These are phyloP conservation scores for Chromoteleia sp. DNA, from an alignment of 2,888 invertebrate genomes.

Conservation along the genomic window DNA sequence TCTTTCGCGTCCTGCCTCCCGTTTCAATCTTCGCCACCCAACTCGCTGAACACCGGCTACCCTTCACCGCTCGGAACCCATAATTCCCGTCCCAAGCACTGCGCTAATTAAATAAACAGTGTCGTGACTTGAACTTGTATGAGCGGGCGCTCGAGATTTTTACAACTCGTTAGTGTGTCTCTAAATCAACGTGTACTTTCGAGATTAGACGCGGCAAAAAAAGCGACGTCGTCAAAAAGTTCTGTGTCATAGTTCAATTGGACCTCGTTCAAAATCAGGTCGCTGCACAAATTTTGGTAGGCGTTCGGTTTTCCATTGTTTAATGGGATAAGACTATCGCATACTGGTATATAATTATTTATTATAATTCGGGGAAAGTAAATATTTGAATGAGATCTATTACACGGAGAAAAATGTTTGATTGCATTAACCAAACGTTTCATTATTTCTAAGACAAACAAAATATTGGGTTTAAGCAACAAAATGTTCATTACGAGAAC, in stretches of 20 bases:
- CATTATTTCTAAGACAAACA: too few relatives aligned
- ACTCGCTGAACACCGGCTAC: constrained; percentile 58
- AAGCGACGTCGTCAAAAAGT: constrained; percentile 44
- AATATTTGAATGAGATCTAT: too few relatives aligned
- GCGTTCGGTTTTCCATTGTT: not conserved
- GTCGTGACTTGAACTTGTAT: constrained; percentile 67
- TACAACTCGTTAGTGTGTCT: constrained; percentile 64
- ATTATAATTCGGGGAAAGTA: not conserved
- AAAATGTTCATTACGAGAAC: too few relatives aligned
- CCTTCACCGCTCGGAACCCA: constrained; percentile 73
- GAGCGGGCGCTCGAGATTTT: constrained; percentile 61
- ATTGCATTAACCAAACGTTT: too few relatives aligned
- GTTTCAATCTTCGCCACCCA: constrained; percentile 70
- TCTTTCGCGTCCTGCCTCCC: constrained; percentile 61
- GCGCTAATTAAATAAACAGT: constrained; percentile 73
- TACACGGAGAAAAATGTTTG: too few relatives aligned
- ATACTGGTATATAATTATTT: too few relatives aligned
- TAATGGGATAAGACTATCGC: not conserved
- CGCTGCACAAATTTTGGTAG: not conserved
- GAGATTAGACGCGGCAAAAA: constrained; percentile 48
- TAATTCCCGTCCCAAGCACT: constrained; percentile 76
- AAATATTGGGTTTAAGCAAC: too few relatives aligned
- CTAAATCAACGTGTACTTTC: constrained; percentile 66
- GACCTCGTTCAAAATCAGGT: constrained; percentile 20
- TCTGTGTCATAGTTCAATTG: constrained; percentile 48